Percentiles rank a stretch among this genome's conserved stretches.
Evolutionary conservation across 2,888 invertebrate genomes (phyloP).

Genomic region (Caenorhabditis afra): DNA sequence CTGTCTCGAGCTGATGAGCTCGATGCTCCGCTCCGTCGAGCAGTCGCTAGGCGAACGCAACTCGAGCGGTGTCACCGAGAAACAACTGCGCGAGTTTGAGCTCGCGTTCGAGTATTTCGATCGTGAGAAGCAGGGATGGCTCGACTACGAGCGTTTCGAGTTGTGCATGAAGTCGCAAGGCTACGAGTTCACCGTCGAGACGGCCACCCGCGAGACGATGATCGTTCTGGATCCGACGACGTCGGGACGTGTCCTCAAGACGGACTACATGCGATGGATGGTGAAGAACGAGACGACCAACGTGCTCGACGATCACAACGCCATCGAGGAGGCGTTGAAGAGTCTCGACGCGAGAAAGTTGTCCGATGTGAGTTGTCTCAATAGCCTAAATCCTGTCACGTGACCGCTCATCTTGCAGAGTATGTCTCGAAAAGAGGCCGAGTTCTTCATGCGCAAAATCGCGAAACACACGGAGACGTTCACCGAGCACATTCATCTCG

Average conservation of each 20-base stretch:
- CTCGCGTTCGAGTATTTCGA: slow-evolving; percentile 50
- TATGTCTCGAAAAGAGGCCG: slow-evolving; percentile 55
- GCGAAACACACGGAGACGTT: slow-evolving; percentile 38
- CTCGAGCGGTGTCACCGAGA: slow-evolving; percentile 41
- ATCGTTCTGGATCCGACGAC: slow-evolving; percentile 30
- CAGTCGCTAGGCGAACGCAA: slow-evolving; percentile 42
- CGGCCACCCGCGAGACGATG: slow-evolving; percentile 25
- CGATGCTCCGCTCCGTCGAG: slow-evolving; percentile 45
- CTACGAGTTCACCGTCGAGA: slow-evolving; percentile 37
- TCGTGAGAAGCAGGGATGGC: slow-evolving; percentile 31
- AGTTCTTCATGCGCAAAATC: slow-evolving; percentile 52
- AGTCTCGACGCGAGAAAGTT: slow-evolving; percentile 47
- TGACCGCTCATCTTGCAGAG: slow-evolving; percentile 34
- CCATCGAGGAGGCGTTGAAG: slow-evolving; percentile 50
- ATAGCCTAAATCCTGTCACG: too few relatives aligned
- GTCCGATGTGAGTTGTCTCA: slow-evolving; percentile 31
- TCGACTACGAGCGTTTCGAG: slow-evolving; percentile 48
- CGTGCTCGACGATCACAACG: slow-evolving; percentile 38
- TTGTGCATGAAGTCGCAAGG: slow-evolving; percentile 50
- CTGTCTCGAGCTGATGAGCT: slow-evolving; percentile 48
- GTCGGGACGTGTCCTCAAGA: slow-evolving; percentile 33
- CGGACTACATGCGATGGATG: slow-evolving; percentile 51
- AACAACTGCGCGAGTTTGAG: slow-evolving; percentile 49
- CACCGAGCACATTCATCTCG: slow-evolving; percentile 46
- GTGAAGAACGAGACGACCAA: slow-evolving; percentile 54